These are phyloP conservation scores for Drosophila tanythrix DNA, from an alignment of 2,888 invertebrate genomes.

Conservation along the genomic window DNA sequence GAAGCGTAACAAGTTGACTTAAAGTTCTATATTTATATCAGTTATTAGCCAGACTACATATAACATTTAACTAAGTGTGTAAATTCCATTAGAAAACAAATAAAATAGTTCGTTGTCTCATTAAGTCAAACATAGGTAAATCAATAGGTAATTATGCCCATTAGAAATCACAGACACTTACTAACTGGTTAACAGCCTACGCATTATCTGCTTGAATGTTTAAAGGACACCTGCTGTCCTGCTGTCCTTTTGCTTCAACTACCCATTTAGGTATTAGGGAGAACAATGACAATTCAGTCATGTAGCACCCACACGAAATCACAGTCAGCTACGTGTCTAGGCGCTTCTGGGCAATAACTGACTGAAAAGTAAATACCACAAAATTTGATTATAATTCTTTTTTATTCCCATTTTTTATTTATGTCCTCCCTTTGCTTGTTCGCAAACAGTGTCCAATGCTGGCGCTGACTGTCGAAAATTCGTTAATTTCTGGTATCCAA, in stretches of 20 bases:
- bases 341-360: slow-evolving; percentile 26
- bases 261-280: too few species aligned
- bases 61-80: neutral
- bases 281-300: slow-evolving; percentile 4
- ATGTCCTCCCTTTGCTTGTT: neutral
- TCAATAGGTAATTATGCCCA: neutral
- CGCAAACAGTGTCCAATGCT: slow-evolving; percentile 7
- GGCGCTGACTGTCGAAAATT: slow-evolving; percentile 20
- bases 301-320: slow-evolving; percentile 18
- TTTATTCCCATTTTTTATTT: slow-evolving; percentile 1
- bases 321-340: slow-evolving; percentile 12
- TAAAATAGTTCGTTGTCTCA: neutral
- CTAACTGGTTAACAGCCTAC: slow-evolving; percentile 10
- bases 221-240: slow-evolving; percentile 13
- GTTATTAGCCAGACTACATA: neutral
- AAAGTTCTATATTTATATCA: neutral
- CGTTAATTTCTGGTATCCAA: slow-evolving; percentile 12
- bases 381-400: slow-evolving; percentile 44
- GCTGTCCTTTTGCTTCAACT: slow-evolving; percentile 5
- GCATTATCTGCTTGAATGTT: neutral
- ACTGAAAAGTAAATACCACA: slow-evolving; percentile 61
- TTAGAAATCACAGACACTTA: neutral
- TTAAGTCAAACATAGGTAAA: neutral
- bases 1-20: neutral
- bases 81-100: neutral